phyloP scores from a whole-genome alignment of 2,888 invertebrate species.

The Callyntrura sp. region DNA sequence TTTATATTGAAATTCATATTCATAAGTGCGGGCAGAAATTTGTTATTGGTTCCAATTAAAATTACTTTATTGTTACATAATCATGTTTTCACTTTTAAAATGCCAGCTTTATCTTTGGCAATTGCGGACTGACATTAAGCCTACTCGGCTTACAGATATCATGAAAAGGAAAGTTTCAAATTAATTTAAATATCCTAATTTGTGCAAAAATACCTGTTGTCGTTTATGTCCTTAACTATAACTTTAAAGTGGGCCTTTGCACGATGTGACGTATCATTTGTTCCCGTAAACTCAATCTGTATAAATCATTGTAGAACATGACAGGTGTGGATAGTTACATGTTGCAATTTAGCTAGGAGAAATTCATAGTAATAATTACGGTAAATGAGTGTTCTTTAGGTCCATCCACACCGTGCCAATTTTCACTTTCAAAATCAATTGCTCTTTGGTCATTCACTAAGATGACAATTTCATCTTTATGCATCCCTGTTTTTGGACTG shows the following conservation, averaged over 20 bases:
- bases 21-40: too few relatives aligned
- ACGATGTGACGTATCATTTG: background rate
- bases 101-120: too few relatives aligned
- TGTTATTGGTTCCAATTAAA: too few relatives aligned
- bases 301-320: background rate
- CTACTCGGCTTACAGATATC: too few relatives aligned
- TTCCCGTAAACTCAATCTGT: conserved; percentile 62
- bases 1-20: too few relatives aligned
- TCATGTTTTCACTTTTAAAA: too few relatives aligned
- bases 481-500: conserved; percentile 38
- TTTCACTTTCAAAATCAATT: conserved; percentile 53
- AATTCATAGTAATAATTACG: background rate
- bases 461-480: conserved; percentile 38
- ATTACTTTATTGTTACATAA: too few relatives aligned
- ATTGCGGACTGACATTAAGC: too few relatives aligned
- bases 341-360: background rate
- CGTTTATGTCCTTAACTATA: conserved; percentile 63
- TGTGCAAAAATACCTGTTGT: conserved; percentile 62
- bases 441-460: background rate
- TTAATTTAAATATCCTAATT: background rate
- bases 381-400: background rate
- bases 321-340: background rate
- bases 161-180: too few relatives aligned
- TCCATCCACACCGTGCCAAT: conserved; percentile 30
- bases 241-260: conserved; percentile 55